These are phyloP conservation scores for Bufo gargarizans DNA, from an alignment of 2,113 vertebrate genomes.

Conservation along the genomic window DNA sequence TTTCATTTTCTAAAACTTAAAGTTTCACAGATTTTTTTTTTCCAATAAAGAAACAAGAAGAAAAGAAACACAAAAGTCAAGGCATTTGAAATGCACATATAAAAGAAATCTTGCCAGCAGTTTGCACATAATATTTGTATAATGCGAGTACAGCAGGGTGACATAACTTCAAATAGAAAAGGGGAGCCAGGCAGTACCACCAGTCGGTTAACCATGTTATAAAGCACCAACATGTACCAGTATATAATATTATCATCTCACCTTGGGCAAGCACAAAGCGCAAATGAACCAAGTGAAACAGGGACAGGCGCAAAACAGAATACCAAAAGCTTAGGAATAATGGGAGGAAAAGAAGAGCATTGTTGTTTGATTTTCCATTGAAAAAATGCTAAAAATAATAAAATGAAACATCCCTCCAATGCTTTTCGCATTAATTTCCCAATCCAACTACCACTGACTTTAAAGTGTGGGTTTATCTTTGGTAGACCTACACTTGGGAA, in stretches of 20 bases:
- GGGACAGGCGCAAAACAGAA: too few species aligned
- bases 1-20: slow-evolving; percentile 3
- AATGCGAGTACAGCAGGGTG: neutral
- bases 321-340: too few species aligned
- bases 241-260: neutral
- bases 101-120: neutral
- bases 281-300: too few species aligned
- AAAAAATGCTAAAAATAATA: too few species aligned
- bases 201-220: neutral
- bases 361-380: too few species aligned
- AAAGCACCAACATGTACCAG: neutral
- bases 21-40: neutral
- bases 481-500: too few species aligned
- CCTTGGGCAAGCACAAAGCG: neutral
- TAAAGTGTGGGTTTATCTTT: too few species aligned
- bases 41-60: neutral
- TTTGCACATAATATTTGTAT: neutral
- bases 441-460: too few species aligned
- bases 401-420: too few species aligned
- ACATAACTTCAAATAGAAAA: neutral
- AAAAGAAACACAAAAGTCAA: neutral
- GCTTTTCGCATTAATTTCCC: too few species aligned
- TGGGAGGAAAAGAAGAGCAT: too few species aligned
- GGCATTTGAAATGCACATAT: neutral
- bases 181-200: neutral